A percentile compares a stretch with the other conserved stretches of the same genome.
phyloP scores from a whole-genome alignment of 2,888 invertebrate species.

The Urechis unicinctus region DNA sequence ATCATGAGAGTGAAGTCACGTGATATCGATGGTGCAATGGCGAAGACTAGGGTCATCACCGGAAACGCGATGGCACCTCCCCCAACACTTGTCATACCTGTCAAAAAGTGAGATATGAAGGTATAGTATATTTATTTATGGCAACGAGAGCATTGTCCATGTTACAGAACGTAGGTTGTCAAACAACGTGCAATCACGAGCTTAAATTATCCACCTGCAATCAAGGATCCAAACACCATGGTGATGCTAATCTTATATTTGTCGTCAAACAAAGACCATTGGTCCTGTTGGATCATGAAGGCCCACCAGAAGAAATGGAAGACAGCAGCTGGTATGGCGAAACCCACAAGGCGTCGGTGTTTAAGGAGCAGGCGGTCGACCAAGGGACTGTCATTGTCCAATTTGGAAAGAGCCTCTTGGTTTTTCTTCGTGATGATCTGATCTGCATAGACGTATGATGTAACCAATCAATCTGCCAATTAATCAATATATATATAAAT shows the following conservation, averaged over 20 bases:
- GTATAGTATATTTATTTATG: neutral
- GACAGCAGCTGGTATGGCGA: constrained; percentile 13
- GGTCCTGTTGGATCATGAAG: constrained; percentile 28
- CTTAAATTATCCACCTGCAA: constrained; percentile 30
- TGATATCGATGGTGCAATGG: constrained; percentile 12
- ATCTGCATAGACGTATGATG: too few species aligned
- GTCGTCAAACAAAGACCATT: constrained; percentile 30
- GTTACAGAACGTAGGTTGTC: too few species aligned
- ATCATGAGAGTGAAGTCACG: constrained; percentile 21
- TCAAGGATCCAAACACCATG: constrained; percentile 39
- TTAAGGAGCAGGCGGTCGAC: constrained; percentile 8
- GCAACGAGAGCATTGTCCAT: neutral
- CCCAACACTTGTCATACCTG: constrained; percentile 22
- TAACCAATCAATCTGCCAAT: too few species aligned
- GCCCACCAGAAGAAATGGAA: constrained; percentile 33
- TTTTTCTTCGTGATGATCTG: too few species aligned
- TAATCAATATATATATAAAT: too few species aligned
- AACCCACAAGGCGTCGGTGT: constrained; percentile 10
- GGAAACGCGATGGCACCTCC: constrained; percentile 23
- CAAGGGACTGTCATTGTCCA: constrained; percentile 6
- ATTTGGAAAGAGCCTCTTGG: neutral
- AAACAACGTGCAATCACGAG: too few species aligned
- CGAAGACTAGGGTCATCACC: constrained; percentile 21
- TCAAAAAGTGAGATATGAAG: too few species aligned
- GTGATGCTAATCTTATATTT: constrained; percentile 40